Evolutionary conservation across 1,140 invertebrate genomes (phyloP), one percentile per base, ranked within the genome.

Genomic region (Bombus picipes): DNA sequence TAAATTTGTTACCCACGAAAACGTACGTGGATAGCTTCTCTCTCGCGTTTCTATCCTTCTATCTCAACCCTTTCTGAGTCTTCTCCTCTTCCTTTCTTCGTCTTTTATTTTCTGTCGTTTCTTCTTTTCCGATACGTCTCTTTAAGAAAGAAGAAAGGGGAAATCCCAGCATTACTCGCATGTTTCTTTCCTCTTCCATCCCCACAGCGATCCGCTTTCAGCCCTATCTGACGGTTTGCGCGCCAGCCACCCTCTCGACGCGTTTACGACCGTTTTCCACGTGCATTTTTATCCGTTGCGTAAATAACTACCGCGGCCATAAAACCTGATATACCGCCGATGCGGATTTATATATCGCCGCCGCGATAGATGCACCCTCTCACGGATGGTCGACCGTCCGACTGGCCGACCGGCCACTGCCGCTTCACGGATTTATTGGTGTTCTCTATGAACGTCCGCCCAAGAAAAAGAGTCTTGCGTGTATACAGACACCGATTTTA

Each of bases 1-100:
- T 94, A 94, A 94, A 93, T 94, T 94, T 94, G 92, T 93, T 92
- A 93, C 90, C 88, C 88, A 89, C 90, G 91, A 92, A 92, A 93
- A 93, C 92, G 90, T 88, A 93, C 89, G 89, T 83, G 90, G 88
- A 88, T 87, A 87, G 87, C 73, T 87, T 88, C 82, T 71, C 81
- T 81, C 83, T 82, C 73, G 53, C 85, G 1, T 57, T 32, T 71
- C 73, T 39, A 13, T 22, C 22, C 34, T 65, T 77, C 57, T 15
- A 8, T 13, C 13, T 15, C 79, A 15, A 22, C 66, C 41, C 12
- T 25, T 41, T 37, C 41, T 10, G 32, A 34, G 2, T 62, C 53
- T n/a, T 77, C 12, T 39, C 0, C 39, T n/a, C 18, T 32, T 32
- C 10, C 39, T 9, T 13, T 25, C 3, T 57, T 83, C 47, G 47